Evolutionary conservation across 2,797 vertebrate species (phyloP).

Genomic region (Psittacula echo): DNA sequence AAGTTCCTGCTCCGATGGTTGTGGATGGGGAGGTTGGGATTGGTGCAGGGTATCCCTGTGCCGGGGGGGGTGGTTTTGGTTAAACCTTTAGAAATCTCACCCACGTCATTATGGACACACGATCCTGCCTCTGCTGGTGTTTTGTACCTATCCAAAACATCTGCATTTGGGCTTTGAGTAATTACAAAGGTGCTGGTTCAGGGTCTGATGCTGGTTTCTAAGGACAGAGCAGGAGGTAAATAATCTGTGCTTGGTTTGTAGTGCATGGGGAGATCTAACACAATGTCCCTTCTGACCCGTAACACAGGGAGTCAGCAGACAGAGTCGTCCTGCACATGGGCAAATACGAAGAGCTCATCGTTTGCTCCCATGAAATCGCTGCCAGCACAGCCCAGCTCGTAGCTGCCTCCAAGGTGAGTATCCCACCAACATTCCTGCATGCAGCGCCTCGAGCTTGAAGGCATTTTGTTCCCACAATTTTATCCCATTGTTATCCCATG

Average conservation of each 20-base stretch:
- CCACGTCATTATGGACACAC: neutral
- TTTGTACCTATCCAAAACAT: neutral
- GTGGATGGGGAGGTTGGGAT: neutral
- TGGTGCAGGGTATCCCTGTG: neutral
- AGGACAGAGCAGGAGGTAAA: neutral
- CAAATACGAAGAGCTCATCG: constrained; percentile 95
- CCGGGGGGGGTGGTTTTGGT: accelerated
- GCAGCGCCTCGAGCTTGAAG: neutral
- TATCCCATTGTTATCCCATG: neutral
- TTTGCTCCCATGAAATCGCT: constrained; percentile 96
- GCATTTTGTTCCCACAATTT: accelerated
- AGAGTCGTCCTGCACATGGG: constrained; percentile 94
- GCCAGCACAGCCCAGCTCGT: constrained; percentile 98
- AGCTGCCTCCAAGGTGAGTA: constrained; percentile 93
- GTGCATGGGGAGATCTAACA: neutral
- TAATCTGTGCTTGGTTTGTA: neutral
- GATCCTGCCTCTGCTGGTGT: neutral
- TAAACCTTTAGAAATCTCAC: neutral
- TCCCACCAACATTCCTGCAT: neutral
- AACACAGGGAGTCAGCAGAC: constrained; percentile 90
- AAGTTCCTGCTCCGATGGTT: neutral
- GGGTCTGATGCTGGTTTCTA: neutral
- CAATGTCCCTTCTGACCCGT: neutral
- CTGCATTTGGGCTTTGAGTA: neutral
- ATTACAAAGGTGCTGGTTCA: neutral